phyloP scores from a whole-genome alignment of 2,888 invertebrate species.

The Molanna angustata region DNA sequence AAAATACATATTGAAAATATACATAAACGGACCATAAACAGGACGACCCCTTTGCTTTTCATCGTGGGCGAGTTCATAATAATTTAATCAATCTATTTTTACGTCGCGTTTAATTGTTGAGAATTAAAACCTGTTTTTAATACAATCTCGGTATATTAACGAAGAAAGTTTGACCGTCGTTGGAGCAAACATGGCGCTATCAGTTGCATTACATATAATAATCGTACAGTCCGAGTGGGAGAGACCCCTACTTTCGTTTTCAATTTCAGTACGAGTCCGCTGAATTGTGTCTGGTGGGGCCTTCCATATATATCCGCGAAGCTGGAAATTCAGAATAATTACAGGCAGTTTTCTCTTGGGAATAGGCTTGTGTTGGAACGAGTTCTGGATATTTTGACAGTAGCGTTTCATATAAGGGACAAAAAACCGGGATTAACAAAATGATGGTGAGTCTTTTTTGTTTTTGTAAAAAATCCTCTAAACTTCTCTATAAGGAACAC shows the following conservation, averaged over 20 bases:
- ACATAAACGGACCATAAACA: no score
- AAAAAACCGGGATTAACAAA: not conserved
- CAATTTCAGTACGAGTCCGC: not conserved
- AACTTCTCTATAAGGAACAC: no score
- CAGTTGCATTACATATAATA: not conserved
- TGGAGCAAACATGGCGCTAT: no score
- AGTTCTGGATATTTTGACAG: conserved; percentile 25
- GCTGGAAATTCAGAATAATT: not conserved
- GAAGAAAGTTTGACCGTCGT: conserved; percentile 11
- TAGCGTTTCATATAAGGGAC: conserved; percentile 16
- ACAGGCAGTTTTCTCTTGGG: conserved; percentile 28
- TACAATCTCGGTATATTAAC: no score
- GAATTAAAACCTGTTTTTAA: no score
- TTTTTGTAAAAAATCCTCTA: no score
- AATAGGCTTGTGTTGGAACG: conserved; percentile 27
- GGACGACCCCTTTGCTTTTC: no score
- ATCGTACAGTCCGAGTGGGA: not conserved
- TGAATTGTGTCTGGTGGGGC: conserved; percentile 9
- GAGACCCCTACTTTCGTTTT: conserved; percentile 1
- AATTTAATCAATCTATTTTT: no score
- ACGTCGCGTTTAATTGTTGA: no score
- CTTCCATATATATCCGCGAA: conserved; percentile 10
- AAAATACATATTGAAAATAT: no score
- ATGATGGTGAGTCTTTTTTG: conserved; percentile 15
- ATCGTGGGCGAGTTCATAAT: no score